Evolutionary conservation across 2,888 invertebrate species (phyloP), one percentile per base, ranked within the genome.

Genomic region (Mesorhabditis spiculigera): DNA sequence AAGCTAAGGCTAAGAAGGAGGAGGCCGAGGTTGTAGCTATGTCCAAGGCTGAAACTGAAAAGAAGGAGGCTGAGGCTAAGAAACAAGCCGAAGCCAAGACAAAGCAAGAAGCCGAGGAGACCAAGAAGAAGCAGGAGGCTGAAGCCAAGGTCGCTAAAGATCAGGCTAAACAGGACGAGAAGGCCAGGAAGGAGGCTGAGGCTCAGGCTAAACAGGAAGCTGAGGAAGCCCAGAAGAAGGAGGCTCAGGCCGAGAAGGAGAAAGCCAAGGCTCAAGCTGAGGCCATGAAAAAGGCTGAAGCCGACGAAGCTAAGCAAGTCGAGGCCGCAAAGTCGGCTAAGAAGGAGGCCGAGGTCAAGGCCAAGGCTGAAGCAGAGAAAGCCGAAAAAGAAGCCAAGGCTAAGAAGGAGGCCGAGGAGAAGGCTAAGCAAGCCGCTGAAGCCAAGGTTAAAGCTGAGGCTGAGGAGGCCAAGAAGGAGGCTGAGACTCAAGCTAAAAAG

Each of bases 311-410:
- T 4, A 70, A 63, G 43, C 45, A 16, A 0, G 69, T 13, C 63
- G 66, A 68, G 43, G 65, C 66, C 4, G 70, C 62, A 13, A 58
- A 41, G 5, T 44, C 16, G 10, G 45, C 45, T 28, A 62, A 66
- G 62, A 69, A 69, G 63, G 66, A 66, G 10, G 66, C 41, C n/a
- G 64, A 66, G 44, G 68, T 71, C 68, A 71, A 70, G 45, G 10
- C 69, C 10, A 42, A 62, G 63, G n/a, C n/a, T n/a, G 66, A 61
- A 42, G 68, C 65, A 4, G 62, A 71, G 67, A 67, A 67, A 45
- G 62, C 63, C 4, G 16, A 65, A 69, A 58, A 64, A 66, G 58
- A 28, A 66, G 10, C 45, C 4, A 68, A 69, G 45, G 42, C 4
- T 13, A 68, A 64, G 5, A 65, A 70, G 63, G 63, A 61, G 5